Evolutionary conservation across 2,797 vertebrate genomes (phyloP), one percentile per base, ranked within the genome.

Genomic region (Dendrocincla tyrannina): DNA sequence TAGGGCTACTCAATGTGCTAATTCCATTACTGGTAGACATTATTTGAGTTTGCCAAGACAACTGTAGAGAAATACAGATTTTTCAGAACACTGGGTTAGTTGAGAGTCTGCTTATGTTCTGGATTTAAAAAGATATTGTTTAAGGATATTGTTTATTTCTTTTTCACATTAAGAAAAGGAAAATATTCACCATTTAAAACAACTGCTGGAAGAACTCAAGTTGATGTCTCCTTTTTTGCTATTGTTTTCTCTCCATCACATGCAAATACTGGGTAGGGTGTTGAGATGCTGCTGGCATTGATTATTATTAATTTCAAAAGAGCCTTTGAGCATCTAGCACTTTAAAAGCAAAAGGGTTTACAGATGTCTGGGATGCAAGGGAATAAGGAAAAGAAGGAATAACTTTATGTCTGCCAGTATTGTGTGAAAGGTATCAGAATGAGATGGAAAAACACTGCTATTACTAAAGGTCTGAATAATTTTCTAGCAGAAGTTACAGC

Each of bases 261-360:
- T 94, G 80, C 81, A 95, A 96, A 93, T 88, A 86, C 88, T 96
- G 93, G 78, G 60, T 74, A 86, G 92, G 52, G 94, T 96, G 92
- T 92, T 96, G 95, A 96, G 96, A 95, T 94, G 96, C 87, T 96
- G 94, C 82, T 96, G 96, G 95, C 94, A 95, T 81, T 95, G 81
- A 86, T 95, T 91, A 93, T 96, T 97, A 95, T 95, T 96, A 92
- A 91, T 95, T 96, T 96, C 95, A 95, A 85, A 95, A 92, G 63
- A 95, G 94, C 62, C 93, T 94, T 95, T 95, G 94, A 95, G 93
- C 89, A 93, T 92, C 82, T 94, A 93, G 63, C 59, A 73, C 93
- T 95, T 89, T 52, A 93, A 93, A 95, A 97, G 79, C 91, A 80
- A 52, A 85, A 93, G 70, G 88, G 59, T 49, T 97, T 87, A 87